These are phyloP conservation scores for Bombus pyrosoma DNA, from an alignment of 1,140 invertebrate species.

Conservation along the genomic window DNA sequence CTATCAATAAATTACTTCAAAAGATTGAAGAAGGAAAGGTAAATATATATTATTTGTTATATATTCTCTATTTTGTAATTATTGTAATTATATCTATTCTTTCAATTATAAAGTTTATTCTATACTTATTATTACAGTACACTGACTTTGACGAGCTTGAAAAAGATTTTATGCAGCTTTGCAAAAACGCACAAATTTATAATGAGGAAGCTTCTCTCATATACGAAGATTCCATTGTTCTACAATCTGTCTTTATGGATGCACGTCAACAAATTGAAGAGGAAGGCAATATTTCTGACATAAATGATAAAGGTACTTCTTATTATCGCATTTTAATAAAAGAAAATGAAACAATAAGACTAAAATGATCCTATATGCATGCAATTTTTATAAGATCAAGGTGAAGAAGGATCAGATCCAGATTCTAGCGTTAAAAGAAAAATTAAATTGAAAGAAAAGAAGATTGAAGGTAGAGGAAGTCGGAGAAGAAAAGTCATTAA, in stretches of 20 bases:
- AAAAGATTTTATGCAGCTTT: constrained; percentile 95
- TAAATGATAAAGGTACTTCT: constrained; percentile 74
- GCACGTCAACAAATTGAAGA: constrained; percentile 88
- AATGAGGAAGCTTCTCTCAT: constrained; percentile 98
- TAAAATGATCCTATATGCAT: background rate
- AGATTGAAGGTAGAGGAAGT: constrained; percentile 79
- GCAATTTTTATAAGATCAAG: constrained; percentile 60
- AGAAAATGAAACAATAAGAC: background rate
- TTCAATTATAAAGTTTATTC: constrained; percentile 82
- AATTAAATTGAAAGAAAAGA: constrained; percentile 84
- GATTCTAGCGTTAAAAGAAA: constrained; percentile 86
- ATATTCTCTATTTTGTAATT: constrained; percentile 28
- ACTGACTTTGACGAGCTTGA: constrained; percentile 94
- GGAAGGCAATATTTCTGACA: constrained; percentile 84
- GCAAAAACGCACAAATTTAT: constrained; percentile 98
- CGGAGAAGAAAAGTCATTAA: constrained; percentile 86
- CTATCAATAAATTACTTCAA: constrained; percentile 95
- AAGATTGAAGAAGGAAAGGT: constrained; percentile 93
- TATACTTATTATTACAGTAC: constrained; percentile 83
- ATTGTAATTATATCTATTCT: constrained; percentile 14
- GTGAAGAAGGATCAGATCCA: constrained; percentile 82
- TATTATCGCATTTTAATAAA: constrained; percentile 7
- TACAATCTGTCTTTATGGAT: constrained; percentile 93
- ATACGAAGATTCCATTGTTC: constrained; percentile 96
- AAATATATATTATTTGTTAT: constrained; percentile 58